Conservation (phyloP, 2,113 vertebrate species). For the Dasypus novemcinctus region DNA sequence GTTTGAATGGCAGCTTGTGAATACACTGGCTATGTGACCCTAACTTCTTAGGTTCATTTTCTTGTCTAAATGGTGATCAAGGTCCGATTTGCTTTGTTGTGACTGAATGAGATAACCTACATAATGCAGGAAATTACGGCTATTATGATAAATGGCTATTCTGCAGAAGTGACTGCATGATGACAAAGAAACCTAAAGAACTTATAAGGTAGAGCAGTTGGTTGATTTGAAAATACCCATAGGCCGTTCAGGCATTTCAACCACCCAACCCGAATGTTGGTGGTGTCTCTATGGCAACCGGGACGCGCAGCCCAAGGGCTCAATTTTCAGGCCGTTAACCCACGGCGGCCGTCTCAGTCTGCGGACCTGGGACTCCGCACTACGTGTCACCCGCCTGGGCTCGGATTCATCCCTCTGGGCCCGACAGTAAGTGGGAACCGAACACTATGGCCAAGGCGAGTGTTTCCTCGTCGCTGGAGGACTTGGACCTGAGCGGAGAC, state of each 20-base stretch:
- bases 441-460: constrained; percentile 65
- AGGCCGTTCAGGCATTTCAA: not conserved
- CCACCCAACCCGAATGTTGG: not conserved
- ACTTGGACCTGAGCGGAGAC: constrained; percentile 88
- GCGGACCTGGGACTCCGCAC: accelerated
- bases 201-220: not conserved
- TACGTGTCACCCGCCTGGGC: no score
- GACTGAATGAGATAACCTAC: not conserved
- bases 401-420: not conserved
- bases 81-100: not conserved
- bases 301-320: not conserved
- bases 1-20: not conserved
- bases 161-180: not conserved
- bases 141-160: not conserved
- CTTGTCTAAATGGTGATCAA: not conserved
- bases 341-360: not conserved
- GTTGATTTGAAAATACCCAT: not conserved
- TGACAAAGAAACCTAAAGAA: not conserved
- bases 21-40: not conserved
- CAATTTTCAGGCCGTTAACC: accelerated
- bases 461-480: constrained; percentile 78
- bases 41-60: not conserved
- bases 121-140: not conserved
- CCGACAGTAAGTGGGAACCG: not conserved
- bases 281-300: constrained; percentile 52